A percentile compares a stretch with the other conserved stretches of the same genome.
Conservation (phyloP, 2,113 vertebrate species). For the Odobenus rosmarus region DNA sequence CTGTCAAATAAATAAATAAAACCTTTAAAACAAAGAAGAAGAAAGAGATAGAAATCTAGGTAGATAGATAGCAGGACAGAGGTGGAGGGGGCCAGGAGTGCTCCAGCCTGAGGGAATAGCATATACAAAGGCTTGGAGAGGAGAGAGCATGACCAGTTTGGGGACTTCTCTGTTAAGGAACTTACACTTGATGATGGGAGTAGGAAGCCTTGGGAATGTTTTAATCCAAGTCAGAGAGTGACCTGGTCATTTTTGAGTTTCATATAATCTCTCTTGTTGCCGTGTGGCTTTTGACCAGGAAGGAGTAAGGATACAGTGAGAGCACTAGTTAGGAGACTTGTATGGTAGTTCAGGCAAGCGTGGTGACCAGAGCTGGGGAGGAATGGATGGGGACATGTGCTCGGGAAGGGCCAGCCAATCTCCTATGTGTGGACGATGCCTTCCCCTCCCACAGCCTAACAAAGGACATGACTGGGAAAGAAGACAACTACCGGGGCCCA, state of each 20-base stretch:
- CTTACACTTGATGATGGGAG: not conserved
- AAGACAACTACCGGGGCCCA: conserved; percentile 89
- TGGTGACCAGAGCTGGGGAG: not conserved
- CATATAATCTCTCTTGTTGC: not conserved
- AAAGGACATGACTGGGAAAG: conserved; percentile 92
- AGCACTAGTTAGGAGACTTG: rapidly evolving
- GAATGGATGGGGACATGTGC: not conserved
- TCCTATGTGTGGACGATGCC: not conserved
- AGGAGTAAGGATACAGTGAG: not conserved
- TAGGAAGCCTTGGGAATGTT: not conserved
- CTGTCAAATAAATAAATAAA: no score
- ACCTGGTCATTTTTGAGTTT: not conserved
- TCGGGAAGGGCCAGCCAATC: not conserved
- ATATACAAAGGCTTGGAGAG: not conserved
- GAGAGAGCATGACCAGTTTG: rapidly evolving
- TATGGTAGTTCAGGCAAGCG: not conserved
- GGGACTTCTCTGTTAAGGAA: not conserved
- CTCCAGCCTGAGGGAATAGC: not conserved
- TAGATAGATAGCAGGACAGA: not conserved
- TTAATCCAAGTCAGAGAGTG: not conserved
- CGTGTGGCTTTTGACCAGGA: not conserved
- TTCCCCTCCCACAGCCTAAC: conserved; percentile 84
- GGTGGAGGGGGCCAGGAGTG: not conserved
- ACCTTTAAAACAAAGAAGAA: no score
- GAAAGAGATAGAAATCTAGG: not conserved